These are phyloP conservation scores for Typhlichthys subterraneus DNA, from an alignment of 2,797 vertebrate genomes.

Conservation along the genomic window DNA sequence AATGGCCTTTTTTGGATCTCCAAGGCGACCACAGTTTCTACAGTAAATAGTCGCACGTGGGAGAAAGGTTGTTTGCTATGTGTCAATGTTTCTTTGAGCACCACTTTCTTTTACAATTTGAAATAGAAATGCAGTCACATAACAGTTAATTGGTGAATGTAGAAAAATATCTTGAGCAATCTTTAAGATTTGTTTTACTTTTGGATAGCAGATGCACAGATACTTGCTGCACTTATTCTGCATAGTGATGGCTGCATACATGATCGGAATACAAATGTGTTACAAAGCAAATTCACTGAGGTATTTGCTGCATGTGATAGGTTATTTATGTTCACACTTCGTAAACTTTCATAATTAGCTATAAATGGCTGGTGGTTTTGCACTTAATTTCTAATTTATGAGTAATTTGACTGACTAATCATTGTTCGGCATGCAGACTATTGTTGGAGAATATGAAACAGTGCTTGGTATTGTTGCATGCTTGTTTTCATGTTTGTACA, in stretches of 20 bases:
- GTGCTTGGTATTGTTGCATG: not conserved
- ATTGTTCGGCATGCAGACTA: not conserved
- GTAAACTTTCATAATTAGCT: not conserved
- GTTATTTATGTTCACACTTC: slow-evolving; percentile 1
- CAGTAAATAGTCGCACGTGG: not conserved
- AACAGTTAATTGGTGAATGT: too few species aligned
- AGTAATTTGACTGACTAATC: not conserved
- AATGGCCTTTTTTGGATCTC: not conserved
- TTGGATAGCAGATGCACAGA: not conserved
- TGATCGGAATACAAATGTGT: not conserved
- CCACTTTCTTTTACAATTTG: not conserved
- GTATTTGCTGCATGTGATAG: not conserved
- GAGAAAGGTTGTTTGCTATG: not conserved
- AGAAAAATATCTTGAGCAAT: too few species aligned
- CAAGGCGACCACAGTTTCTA: not conserved
- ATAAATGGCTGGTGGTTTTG: not conserved
- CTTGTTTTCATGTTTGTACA: not conserved
- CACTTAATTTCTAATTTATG: not conserved
- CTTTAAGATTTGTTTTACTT: not conserved
- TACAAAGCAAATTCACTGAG: not conserved
- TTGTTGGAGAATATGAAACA: not conserved
- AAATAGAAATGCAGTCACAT: not conserved
- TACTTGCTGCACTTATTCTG: not conserved
- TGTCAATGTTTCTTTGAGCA: not conserved
- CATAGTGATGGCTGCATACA: not conserved